Conservation (phyloP, 2,113 vertebrate species). For the Rhineura floridana region DNA sequence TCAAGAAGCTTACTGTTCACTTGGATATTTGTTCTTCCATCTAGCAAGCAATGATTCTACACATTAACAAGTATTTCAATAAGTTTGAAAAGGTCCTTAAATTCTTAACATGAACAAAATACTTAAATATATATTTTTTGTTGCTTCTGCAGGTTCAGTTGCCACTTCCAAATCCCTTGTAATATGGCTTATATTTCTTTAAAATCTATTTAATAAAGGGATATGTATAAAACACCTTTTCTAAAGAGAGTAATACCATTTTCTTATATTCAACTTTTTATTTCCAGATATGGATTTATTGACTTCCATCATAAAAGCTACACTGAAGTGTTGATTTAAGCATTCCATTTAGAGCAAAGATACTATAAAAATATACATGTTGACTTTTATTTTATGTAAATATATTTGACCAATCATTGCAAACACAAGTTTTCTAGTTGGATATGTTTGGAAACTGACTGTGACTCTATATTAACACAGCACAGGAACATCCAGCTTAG, state of each 20-base stretch:
- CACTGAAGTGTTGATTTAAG: conserved; percentile 17
- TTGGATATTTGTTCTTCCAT: neutral
- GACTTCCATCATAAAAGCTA: conserved; percentile 13
- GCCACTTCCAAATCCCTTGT: neutral
- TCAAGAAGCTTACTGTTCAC: neutral
- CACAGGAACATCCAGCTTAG: neutral
- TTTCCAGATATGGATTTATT: neutral
- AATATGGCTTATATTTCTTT: conserved; percentile 16
- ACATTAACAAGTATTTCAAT: neutral
- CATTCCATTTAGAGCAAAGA: neutral
- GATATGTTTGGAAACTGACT: neutral
- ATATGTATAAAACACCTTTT: conserved; percentile 23
- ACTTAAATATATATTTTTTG: too few species aligned
- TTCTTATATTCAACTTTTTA: neutral
- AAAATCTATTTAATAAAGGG: conserved; percentile 36
- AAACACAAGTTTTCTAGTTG: neutral
- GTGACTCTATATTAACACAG: neutral
- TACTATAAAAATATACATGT: neutral
- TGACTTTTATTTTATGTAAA: conserved; percentile 8
- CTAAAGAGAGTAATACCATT: neutral
- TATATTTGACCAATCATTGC: neutral
- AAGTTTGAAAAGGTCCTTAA: neutral
- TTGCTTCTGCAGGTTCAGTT: conserved; percentile 11
- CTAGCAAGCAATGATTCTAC: neutral
- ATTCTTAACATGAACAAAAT: conserved; percentile 6